Evolutionary conservation across 2,888 invertebrate genomes (phyloP).

Genomic region (Sinopyrophorus schimmeli): DNA sequence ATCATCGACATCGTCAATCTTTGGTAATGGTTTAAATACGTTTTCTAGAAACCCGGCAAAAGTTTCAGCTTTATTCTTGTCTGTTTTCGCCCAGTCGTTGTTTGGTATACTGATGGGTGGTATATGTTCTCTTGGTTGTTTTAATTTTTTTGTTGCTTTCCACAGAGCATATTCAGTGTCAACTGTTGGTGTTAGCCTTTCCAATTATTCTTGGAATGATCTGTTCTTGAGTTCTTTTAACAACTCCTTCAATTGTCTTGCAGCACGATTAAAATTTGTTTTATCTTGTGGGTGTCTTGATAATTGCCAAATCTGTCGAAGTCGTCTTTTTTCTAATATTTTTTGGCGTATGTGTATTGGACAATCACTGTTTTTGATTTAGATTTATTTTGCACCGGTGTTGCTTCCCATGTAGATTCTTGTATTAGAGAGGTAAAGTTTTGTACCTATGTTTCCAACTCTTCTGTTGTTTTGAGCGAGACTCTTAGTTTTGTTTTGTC

Average conservation of each 20-base stretch:
- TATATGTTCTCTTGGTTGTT: conserved; percentile 9
- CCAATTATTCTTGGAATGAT: conserved; percentile 10
- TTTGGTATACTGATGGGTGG: conserved; percentile 5
- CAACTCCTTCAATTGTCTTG: conserved; percentile 12
- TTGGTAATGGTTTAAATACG: conserved; percentile 3
- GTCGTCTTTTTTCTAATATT: conserved; percentile 4
- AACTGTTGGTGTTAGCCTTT: conserved; percentile 14
- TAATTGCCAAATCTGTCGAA: conserved; percentile 1
- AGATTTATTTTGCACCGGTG: background rate
- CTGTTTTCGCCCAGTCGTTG: conserved; percentile 5
- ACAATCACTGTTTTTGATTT: conserved; percentile 1
- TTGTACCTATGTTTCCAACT: conserved; percentile 9
- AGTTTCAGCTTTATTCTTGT: conserved; percentile 6
- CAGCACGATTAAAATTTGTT: conserved; percentile 10
- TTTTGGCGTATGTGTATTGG: conserved; percentile 1
- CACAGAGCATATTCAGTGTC: conserved; percentile 8
- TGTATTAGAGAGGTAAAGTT: conserved; percentile 1
- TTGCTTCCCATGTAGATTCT: conserved; percentile 5
- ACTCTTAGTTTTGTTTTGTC: conserved; percentile 4
- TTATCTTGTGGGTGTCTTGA: conserved; percentile 10
- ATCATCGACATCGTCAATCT: conserved; percentile 4
- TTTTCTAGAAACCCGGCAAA: conserved; percentile 10
- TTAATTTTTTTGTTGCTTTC: conserved; percentile 1
- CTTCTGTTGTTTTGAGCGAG: conserved; percentile 8
- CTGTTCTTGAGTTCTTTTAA: conserved; percentile 9